Evolutionary conservation across 1,140 invertebrate species (phyloP).

Genomic region (Aphelinus certus): DNA sequence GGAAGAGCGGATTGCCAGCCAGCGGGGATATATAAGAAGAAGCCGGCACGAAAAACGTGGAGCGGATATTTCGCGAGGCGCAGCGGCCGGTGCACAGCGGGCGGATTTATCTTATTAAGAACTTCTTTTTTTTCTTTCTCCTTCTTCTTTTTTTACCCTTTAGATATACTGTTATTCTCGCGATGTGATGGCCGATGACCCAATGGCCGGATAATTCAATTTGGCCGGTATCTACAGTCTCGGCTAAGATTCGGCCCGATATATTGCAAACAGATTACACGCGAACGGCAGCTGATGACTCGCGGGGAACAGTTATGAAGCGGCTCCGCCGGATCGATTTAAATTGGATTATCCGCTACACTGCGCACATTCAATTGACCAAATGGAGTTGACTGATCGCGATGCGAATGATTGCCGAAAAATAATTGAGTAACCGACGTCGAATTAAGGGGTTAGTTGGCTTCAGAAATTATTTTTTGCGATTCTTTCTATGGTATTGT

Average conservation of each 20-base stretch:
- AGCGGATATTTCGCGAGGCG: constrained; percentile 9
- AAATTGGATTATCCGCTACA: background rate
- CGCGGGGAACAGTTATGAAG: constrained; percentile 19
- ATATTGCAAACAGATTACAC: background rate
- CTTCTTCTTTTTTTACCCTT: constrained; percentile 10
- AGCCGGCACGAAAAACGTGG: constrained; percentile 25
- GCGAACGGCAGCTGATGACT: no score
- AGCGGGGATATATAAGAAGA: background rate
- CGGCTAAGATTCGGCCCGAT: constrained; percentile 2
- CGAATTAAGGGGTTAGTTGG: no score
- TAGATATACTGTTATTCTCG: constrained; percentile 2
- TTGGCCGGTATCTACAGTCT: constrained; percentile 12
- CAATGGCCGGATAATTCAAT: constrained; percentile 25
- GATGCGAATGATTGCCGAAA: background rate
- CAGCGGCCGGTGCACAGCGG: background rate
- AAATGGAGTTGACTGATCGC: constrained; percentile 8
- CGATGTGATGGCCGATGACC: constrained; percentile 9
- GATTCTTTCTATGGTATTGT: no score
- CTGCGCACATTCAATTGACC: background rate
- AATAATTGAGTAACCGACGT: no score
- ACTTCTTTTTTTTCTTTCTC: no score
- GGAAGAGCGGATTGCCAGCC: background rate
- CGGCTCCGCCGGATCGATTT: background rate
- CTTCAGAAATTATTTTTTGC: no score
- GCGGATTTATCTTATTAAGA: no score